These are phyloP conservation scores for Clistopyga incitator DNA, from an alignment of 2,888 invertebrate species.

Conservation along the genomic window DNA sequence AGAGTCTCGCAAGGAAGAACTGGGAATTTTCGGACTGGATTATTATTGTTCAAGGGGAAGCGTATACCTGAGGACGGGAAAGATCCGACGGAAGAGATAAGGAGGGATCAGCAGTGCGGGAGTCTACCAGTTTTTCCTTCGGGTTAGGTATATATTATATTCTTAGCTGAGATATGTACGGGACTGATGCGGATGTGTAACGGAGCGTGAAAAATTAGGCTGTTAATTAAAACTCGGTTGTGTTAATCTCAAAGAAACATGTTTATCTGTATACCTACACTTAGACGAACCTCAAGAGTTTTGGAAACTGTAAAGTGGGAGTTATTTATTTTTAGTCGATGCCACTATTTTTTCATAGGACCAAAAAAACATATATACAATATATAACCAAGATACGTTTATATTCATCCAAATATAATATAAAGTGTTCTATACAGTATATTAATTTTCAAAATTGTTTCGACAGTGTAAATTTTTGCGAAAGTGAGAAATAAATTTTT, in stretches of 20 bases:
- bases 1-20: background rate
- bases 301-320: too few relatives aligned
- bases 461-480: too few relatives aligned
- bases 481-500: too few relatives aligned
- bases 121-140: conserved; percentile 50
- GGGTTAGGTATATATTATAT: background rate
- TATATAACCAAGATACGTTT: too few relatives aligned
- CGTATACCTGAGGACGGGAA: conserved; percentile 38
- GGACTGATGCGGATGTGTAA: conserved; percentile 19
- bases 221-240: conserved; percentile 35
- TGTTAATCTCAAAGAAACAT: background rate
- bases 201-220: conserved; percentile 59
- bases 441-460: too few relatives aligned
- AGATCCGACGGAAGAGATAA: conserved; percentile 65
- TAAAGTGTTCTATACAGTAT: too few relatives aligned
- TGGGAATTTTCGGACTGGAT: conserved; percentile 19
- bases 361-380: too few relatives aligned
- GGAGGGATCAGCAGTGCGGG: conserved; percentile 14
- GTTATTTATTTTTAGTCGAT: too few relatives aligned
- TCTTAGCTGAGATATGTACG: background rate
- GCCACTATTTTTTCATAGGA: too few relatives aligned
- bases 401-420: too few relatives aligned
- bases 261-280: background rate
- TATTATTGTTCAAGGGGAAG: background rate
- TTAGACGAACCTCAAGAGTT: too few relatives aligned